Conservation (phyloP, 30 jellyfish, hydroid and myxozoan genomes). For the Hydra vulgaris region DNA sequence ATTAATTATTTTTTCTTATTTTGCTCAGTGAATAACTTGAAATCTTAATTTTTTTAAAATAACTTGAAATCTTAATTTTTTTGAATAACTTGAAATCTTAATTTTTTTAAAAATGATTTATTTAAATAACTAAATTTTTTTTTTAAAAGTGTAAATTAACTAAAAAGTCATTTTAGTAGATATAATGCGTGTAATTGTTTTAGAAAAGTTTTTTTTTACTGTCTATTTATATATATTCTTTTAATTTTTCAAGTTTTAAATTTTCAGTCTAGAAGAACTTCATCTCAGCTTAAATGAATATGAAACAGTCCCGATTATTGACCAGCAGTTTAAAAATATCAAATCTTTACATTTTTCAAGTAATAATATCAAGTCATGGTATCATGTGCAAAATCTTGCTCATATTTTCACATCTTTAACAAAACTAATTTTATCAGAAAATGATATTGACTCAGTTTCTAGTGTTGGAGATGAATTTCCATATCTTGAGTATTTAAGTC, state of each 20-base stretch:
- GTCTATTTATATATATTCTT: neutral
- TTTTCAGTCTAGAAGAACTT: slow-evolving; percentile 61
- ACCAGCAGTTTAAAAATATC: slow-evolving; percentile 32
- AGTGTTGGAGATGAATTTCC: slow-evolving; percentile 23
- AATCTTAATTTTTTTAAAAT: no score
- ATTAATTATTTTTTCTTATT: no score
- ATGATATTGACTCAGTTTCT: slow-evolving; percentile 30
- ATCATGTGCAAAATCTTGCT: slow-evolving; percentile 44
- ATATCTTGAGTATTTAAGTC: slow-evolving; percentile 43
- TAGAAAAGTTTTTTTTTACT: neutral
- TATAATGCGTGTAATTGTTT: no score
- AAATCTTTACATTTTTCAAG: slow-evolving; percentile 39
- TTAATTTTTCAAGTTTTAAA: neutral
- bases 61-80: no score
- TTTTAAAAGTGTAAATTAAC: no score
- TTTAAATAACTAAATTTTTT: neutral
- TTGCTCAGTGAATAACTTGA: no score
- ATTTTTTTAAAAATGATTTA: no score
- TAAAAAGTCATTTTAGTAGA: no score
- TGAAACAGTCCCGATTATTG: slow-evolving; percentile 38
- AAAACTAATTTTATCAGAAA: slow-evolving; percentile 44
- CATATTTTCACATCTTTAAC: slow-evolving; percentile 42
- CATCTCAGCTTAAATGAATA: slow-evolving; percentile 71
- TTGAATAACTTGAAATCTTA: no score
- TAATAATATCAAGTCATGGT: slow-evolving; percentile 48